Evolutionary conservation across 2,113 vertebrate genomes (phyloP).

Genomic region (Rhabdornis inornatus): DNA sequence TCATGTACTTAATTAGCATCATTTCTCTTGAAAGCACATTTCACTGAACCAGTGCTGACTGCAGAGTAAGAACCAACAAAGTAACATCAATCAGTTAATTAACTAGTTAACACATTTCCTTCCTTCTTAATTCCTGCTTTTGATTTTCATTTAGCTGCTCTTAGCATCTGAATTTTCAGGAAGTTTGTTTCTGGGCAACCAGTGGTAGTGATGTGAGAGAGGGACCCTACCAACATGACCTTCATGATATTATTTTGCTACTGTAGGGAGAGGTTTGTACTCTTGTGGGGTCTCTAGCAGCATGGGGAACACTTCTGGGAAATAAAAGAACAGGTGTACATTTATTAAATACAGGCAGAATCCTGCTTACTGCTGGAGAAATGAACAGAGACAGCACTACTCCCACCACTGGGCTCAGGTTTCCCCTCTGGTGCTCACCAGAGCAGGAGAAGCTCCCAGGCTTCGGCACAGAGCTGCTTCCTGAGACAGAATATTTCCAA

Average conservation of each 20-base stretch:
- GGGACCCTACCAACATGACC: not conserved
- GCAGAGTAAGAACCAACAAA: not conserved
- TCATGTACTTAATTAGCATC: conserved; percentile 40
- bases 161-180: conserved; percentile 2
- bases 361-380: conserved; percentile 9
- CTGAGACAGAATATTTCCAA: not conserved
- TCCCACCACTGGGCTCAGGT: conserved; percentile 4
- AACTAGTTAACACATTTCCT: conserved; percentile 47
- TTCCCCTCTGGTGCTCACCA: not conserved
- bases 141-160: conserved; percentile 26
- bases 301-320: not conserved
- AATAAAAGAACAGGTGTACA: conserved; percentile 37
- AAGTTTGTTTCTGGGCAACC: not conserved
- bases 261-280: not conserved
- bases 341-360: conserved; percentile 31
- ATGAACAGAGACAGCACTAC: not conserved
- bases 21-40: conserved; percentile 46
- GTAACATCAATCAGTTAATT: conserved; percentile 57
- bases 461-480: not conserved
- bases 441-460: not conserved
- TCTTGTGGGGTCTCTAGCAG: not conserved
- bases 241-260: not conserved
- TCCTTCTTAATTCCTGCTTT: conserved; percentile 37
- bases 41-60: not conserved
- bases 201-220: not conserved